Conservation (phyloP, 2,888 invertebrate species). For the Elysia crispata region DNA sequence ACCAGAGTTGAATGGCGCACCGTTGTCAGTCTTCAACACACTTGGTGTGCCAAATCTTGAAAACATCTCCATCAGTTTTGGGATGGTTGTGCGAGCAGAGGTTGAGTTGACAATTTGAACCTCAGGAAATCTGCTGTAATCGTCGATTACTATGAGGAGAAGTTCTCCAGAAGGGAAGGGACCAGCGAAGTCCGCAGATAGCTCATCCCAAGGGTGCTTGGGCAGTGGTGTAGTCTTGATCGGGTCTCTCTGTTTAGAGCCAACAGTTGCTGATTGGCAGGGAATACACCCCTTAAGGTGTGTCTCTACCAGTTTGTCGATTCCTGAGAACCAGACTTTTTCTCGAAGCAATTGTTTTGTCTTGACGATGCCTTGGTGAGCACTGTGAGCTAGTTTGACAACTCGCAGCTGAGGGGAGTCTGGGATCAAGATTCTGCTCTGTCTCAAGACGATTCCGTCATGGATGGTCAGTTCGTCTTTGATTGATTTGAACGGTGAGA, state of each 20-base stretch:
- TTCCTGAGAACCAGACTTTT: conserved; percentile 60
- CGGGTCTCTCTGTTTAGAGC: conserved; percentile 26
- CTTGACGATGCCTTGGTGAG: conserved; percentile 58
- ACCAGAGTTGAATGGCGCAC: neutral
- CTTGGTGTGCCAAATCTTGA: conserved; percentile 51
- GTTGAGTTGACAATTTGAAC: conserved; percentile 51
- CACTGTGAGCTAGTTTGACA: conserved; percentile 56
- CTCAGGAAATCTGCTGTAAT: conserved; percentile 54
- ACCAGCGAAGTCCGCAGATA: conserved; percentile 41
- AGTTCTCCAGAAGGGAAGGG: conserved; percentile 48
- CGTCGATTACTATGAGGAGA: conserved; percentile 55
- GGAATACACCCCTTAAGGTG: conserved; percentile 51
- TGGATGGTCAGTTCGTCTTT: conserved; percentile 43
- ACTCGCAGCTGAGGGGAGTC: conserved; percentile 49
- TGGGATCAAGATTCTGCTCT: conserved; percentile 53
- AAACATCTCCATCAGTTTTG: conserved; percentile 51
- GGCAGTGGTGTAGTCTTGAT: conserved; percentile 29
- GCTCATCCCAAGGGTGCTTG: conserved; percentile 31
- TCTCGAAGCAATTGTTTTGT: conserved; percentile 57
- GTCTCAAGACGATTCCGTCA: conserved; percentile 48
- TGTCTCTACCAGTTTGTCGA: conserved; percentile 55
- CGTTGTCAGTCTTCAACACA: conserved; percentile 49
- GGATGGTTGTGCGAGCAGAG: conserved; percentile 49
- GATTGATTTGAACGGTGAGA: conserved; percentile 30
- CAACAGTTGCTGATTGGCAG: conserved; percentile 49